Evolutionary conservation across 2,888 invertebrate genomes (phyloP).

Genomic region (Neoascia interrupta): DNA sequence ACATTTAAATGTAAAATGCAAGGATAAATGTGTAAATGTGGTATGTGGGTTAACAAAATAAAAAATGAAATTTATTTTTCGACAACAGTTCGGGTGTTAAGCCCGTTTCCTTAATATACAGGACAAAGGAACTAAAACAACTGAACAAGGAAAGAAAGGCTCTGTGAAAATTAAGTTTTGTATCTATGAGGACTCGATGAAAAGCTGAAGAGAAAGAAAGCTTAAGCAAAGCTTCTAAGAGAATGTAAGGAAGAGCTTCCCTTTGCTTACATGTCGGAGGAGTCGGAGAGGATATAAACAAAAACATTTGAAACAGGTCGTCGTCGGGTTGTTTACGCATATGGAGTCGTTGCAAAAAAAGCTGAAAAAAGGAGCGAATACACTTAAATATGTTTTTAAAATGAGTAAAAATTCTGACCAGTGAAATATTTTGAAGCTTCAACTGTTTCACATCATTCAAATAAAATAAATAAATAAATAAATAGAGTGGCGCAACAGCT

Average conservation of each 20-base stretch:
- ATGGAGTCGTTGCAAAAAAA: too few relatives aligned
- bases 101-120: conserved; percentile 27
- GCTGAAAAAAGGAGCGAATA: too few relatives aligned
- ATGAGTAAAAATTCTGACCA: too few relatives aligned
- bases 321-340: too few relatives aligned
- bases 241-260: conserved; percentile 32
- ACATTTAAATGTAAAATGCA: too few relatives aligned
- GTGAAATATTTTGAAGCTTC: too few relatives aligned
- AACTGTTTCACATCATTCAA: too few relatives aligned
- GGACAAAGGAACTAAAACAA: conserved; percentile 59
- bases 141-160: conserved; percentile 27
- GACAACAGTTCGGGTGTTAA: conserved; percentile 3
- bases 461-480: too few relatives aligned
- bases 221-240: too few relatives aligned
- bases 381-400: too few relatives aligned
- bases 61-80: conserved; percentile 13
- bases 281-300: conserved; percentile 24
- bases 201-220: conserved; percentile 11
- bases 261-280: too few relatives aligned
- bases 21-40: conserved; percentile 14
- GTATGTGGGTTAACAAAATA: conserved; percentile 6
- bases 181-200: conserved; percentile 9
- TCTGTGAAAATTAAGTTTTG: conserved; percentile 14
- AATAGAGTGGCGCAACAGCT: too few relatives aligned
- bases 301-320: conserved; percentile 63